Percentiles rank a stretch among this genome's conserved stretches.
These are phyloP conservation scores for Saturnia japonica DNA, from an alignment of 2,888 invertebrate species.

Conservation along the genomic window DNA sequence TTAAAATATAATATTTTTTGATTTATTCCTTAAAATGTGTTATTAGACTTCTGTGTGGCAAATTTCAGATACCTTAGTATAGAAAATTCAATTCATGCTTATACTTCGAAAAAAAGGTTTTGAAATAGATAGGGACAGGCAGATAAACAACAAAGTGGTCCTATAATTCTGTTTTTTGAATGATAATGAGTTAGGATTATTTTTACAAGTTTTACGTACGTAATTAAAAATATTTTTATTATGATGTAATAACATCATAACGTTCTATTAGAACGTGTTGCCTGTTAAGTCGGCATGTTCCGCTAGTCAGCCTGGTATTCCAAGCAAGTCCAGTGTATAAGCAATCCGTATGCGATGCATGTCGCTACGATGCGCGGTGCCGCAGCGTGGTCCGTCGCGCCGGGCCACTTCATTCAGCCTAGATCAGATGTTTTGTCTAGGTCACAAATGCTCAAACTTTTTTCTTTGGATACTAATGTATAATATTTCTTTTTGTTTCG, in stretches of 20 bases:
- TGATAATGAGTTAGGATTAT: too few relatives aligned
- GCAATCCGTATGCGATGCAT: slow-evolving; percentile 45
- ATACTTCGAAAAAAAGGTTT: too few relatives aligned
- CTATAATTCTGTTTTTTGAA: too few relatives aligned
- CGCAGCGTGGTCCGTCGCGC: background rate
- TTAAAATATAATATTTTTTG: too few relatives aligned
- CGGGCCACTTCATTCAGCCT: background rate
- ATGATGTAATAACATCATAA: background rate
- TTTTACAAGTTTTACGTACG: background rate
- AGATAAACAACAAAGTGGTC: too few relatives aligned
- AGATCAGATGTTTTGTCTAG: slow-evolving; percentile 15
- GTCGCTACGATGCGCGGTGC: background rate
- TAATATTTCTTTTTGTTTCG: background rate
- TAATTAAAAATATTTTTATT: slow-evolving; percentile 6
- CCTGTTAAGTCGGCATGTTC: slow-evolving; percentile 59
- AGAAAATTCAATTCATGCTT: too few relatives aligned
- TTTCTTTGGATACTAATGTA: background rate
- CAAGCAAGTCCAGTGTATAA: slow-evolving; percentile 44
- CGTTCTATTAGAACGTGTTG: slow-evolving; percentile 32
- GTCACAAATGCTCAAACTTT: slow-evolving; percentile 9
- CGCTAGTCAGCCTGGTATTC: slow-evolving; percentile 68
- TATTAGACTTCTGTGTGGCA: too few relatives aligned
- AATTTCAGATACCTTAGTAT: too few relatives aligned
- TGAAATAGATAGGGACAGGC: too few relatives aligned
- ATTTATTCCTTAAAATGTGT: too few relatives aligned